These are phyloP conservation scores for Eristalis intricaria DNA, from an alignment of 2,888 invertebrate species.

Conservation along the genomic window DNA sequence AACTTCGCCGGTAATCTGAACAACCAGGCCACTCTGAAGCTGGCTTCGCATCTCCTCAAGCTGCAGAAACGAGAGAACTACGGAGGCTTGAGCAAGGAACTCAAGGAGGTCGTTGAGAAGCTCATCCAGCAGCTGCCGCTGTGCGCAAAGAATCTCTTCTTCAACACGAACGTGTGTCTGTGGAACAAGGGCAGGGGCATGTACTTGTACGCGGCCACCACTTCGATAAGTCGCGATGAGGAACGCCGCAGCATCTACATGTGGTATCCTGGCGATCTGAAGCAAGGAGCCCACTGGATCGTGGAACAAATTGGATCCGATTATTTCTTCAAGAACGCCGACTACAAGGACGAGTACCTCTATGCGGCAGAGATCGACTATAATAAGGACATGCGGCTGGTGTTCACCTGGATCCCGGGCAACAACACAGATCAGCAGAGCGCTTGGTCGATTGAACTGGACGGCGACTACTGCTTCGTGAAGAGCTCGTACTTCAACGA, in stretches of 20 bases:
- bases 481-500: not conserved
- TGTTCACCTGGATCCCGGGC: conserved; percentile 41
- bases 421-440: conserved; percentile 27
- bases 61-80: conserved; percentile 22
- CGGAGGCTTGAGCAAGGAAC: not conserved
- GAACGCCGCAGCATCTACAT: conserved; percentile 28
- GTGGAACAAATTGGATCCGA: conserved; percentile 14
- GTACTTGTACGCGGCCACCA: conserved; percentile 38
- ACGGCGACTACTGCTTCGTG: conserved; percentile 18
- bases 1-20: conserved; percentile 28
- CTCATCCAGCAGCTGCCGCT: conserved; percentile 34
- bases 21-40: conserved; percentile 18
- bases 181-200: conserved; percentile 36
- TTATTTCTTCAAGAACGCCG: conserved; percentile 28
- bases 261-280: not conserved
- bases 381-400: conserved; percentile 31
- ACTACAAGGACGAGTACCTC: conserved; percentile 43
- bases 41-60: conserved; percentile 14
- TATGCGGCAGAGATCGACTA: conserved; percentile 16
- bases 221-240: not conserved
- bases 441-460: conserved; percentile 20
- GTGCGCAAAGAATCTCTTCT: conserved; percentile 43
- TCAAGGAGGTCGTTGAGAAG: conserved; percentile 16
- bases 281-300: conserved; percentile 19
- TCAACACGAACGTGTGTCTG: conserved; percentile 25